Percentiles rank a stretch among this genome's conserved stretches.
These are phyloP conservation scores for Eremobia ochroleuca DNA, from an alignment of 2,888 invertebrate genomes.

Conservation along the genomic window DNA sequence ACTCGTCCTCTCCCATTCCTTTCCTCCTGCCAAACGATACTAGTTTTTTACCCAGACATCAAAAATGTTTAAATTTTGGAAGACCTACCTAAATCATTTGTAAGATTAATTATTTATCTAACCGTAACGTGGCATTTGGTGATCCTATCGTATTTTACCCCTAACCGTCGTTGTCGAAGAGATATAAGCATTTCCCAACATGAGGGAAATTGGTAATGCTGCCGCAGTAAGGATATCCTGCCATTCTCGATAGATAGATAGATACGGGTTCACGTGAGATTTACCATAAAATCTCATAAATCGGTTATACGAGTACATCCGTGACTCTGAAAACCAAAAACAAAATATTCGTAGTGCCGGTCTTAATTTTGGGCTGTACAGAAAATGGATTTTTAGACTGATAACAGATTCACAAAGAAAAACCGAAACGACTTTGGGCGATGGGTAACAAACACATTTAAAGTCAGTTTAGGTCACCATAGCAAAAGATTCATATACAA, in stretches of 20 bases:
- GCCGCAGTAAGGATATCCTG: conserved; percentile 47
- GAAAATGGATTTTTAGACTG: neutral
- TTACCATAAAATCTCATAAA: conserved; percentile 28
- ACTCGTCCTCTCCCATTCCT: too few species aligned
- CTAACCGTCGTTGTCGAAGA: neutral
- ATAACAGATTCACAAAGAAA: neutral
- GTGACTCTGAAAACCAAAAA: neutral
- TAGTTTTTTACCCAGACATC: too few species aligned
- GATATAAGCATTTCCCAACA: conserved; percentile 14
- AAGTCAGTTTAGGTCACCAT: neutral
- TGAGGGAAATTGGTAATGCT: conserved; percentile 39
- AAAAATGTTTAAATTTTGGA: neutral
- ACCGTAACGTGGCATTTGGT: neutral
- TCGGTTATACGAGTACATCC: neutral
- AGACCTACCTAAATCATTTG: neutral
- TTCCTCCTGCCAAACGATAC: too few species aligned
- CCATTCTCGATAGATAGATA: conserved; percentile 17
- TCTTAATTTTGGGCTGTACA: neutral
- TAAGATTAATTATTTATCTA: neutral
- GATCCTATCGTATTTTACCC: conserved; percentile 12
- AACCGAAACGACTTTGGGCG: neutral
- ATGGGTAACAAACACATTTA: neutral
- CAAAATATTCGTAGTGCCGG: neutral
- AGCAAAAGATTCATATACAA: neutral
- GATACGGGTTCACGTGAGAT: conserved; percentile 33